Base-by-base conservation (phyloP, 2,797 vertebrate species). In the Geotria australis region DNA sequence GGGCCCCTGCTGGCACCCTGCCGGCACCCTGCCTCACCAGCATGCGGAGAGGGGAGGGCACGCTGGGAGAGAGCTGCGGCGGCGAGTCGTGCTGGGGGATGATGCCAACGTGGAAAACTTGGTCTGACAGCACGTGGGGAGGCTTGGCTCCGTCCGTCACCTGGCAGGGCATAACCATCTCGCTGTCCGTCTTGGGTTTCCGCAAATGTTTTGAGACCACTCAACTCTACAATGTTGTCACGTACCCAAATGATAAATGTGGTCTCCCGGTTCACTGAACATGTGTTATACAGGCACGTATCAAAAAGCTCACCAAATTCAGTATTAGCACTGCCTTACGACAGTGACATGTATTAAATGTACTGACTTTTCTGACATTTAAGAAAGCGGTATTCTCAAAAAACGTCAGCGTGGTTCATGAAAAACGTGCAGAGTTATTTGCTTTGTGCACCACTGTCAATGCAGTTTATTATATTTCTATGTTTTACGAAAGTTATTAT, bases 91-190 rank as follows among this genome's bases (percentile, higher is more conserved):
- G 66, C 61, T 83, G 78, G 0, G 85, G 83, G 47, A 95, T 68
- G 59, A 98, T 74, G 2, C 81, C 81, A 3, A 98, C 71, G 9
- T 76, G 81, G 73, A 96, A 86, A 46, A 72, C 65, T 51, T 77
- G 84, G 38, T 70, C 74, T 14, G 85, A 75, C 8, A 76, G 68
- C 59, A 64, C 72, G 5, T 46, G 6, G 1, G 73, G 67, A 1
- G 74, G 63, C 2, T 59, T 63, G 1, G 65, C 47, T 24, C 79
- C 71, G 5, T 72, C 70, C 48, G 85, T 83, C 13, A 95, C 78
- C 89, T 96, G 68, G n/a, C 58, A 63, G 60, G 47, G 57, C 60
- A 53, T 15, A 9, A 53, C 49, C 49, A 53, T 53, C 48, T 15
- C 11, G 11, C 48, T 15, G 3, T 15, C 15, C 3, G 48, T 51